A percentile compares a stretch with the other conserved stretches of the same genome.
These are phyloP conservation scores for Hyles vespertilio DNA, from an alignment of 1,140 invertebrate genomes.

Conservation along the genomic window DNA sequence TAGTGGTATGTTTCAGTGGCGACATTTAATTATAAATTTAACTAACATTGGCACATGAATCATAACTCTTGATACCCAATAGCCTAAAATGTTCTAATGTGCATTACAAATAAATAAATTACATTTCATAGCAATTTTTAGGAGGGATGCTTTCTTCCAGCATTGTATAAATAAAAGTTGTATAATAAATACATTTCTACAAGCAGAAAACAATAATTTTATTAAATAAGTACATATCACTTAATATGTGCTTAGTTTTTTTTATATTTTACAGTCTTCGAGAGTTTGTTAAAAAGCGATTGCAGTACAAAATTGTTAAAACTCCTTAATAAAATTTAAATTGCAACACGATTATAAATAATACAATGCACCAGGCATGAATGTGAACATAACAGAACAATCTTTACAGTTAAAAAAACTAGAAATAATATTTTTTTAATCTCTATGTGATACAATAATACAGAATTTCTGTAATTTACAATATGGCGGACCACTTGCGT, in stretches of 20 bases:
- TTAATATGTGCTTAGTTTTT: slow-evolving; percentile 41
- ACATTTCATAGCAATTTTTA: slow-evolving; percentile 14
- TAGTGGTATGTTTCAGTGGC: slow-evolving; percentile 15
- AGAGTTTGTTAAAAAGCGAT: too few relatives aligned
- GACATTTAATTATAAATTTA: slow-evolving; percentile 33
- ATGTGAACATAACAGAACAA: slow-evolving; percentile 35
- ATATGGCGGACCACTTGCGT: slow-evolving; percentile 15
- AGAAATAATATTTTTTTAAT: slow-evolving; percentile 31
- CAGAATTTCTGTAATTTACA: slow-evolving; percentile 18
- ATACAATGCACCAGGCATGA: slow-evolving; percentile 56
- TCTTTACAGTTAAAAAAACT: slow-evolving; percentile 48
- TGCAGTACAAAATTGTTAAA: slow-evolving; percentile 17
- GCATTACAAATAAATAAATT: slow-evolving; percentile 50
- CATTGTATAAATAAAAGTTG: slow-evolving; percentile 17
- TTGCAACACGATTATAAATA: slow-evolving; percentile 51
- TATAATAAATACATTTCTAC: slow-evolving; percentile 24
- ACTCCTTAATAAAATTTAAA: slow-evolving; percentile 25
- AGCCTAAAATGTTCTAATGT: slow-evolving; percentile 41
- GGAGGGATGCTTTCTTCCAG: slow-evolving; percentile 2
- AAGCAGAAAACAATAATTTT: slow-evolving; percentile 18
- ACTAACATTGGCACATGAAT: slow-evolving; percentile 61
- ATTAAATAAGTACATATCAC: slow-evolving; percentile 43
- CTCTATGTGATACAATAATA: slow-evolving; percentile 45
- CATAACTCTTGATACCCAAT: slow-evolving; percentile 38
- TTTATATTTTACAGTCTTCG: slow-evolving; percentile 6